phyloP scores from a whole-genome alignment of 64 coral and sea anemone species.

The Montipora sp. region DNA sequence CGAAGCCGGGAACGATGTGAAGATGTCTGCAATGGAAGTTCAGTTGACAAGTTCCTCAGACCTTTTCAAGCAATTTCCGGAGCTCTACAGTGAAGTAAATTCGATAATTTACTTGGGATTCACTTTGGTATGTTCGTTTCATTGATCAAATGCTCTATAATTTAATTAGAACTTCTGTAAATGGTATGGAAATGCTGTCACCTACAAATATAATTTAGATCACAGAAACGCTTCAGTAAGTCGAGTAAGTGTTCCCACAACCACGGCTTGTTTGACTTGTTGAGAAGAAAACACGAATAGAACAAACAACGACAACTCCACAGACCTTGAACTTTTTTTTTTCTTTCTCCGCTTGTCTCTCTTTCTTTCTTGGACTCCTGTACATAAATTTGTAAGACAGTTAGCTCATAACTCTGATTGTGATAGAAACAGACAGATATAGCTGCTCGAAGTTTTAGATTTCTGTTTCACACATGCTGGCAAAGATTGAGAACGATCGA shows the following conservation, averaged over 20 bases:
- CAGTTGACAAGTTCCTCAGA: constrained; percentile 28
- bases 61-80: constrained; percentile 31
- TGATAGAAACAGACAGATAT: no score
- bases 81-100: constrained; percentile 23
- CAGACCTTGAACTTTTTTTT: constrained; percentile 16
- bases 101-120: constrained; percentile 23
- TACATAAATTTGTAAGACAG: no score
- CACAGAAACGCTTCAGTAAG: constrained; percentile 18
- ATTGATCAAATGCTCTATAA: constrained; percentile 23
- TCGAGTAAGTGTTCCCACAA: not conserved
- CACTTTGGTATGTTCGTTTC: constrained; percentile 23
- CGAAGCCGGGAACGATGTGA: constrained; percentile 11
- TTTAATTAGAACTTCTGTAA: constrained; percentile 17
- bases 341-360: not conserved
- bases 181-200: constrained; percentile 12
- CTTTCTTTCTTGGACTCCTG: no score
- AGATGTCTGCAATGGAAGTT: constrained; percentile 22
- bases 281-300: not conserved
- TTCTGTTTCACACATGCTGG: no score
- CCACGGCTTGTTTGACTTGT: not conserved
- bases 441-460: no score
- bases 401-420: no score
- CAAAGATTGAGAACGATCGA: no score
- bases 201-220: constrained; percentile 24
- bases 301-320: constrained; percentile 16